Percentiles rank a stretch among this genome's conserved stretches.
phyloP scores from a whole-genome alignment of 2,113 vertebrate species.

The Perca flavescens region DNA sequence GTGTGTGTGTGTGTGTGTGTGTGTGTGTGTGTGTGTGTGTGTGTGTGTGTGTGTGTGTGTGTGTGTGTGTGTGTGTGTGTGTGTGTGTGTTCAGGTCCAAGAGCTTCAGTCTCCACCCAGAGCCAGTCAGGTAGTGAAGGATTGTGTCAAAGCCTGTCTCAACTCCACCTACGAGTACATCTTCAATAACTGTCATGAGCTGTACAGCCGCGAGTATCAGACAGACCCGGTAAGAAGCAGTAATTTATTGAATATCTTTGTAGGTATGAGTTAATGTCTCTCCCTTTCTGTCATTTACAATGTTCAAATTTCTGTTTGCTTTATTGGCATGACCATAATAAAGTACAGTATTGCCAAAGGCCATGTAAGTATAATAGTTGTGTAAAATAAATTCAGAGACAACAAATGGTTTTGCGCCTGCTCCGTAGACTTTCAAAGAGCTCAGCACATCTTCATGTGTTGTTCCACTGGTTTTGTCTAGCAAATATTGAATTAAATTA shows the following conservation, averaged over 20 bases:
- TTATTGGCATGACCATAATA: not conserved
- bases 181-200: conserved; percentile 98
- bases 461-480: not conserved
- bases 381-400: not conserved
- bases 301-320: not conserved
- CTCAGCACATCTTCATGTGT: not conserved
- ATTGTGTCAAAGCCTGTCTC: conserved; percentile 97
- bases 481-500: not conserved
- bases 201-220: conserved; percentile 98
- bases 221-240: conserved; percentile 80
- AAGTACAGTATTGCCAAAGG: not conserved
- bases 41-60: not conserved
- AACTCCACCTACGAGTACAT: conserved; percentile 99
- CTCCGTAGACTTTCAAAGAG: not conserved
- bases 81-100: conserved; percentile 87
- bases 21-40: too few relatives aligned
- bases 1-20: too few relatives aligned
- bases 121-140: conserved; percentile 98
- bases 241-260: conserved; percentile 11
- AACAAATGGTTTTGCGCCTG: not conserved
- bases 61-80: too few relatives aligned
- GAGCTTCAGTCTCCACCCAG: conserved; percentile 96
- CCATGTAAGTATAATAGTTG: not conserved
- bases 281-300: not conserved
- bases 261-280: conserved; percentile 16